Conservation (phyloP, 2,888 invertebrate species). For the Clunio marinus region DNA sequence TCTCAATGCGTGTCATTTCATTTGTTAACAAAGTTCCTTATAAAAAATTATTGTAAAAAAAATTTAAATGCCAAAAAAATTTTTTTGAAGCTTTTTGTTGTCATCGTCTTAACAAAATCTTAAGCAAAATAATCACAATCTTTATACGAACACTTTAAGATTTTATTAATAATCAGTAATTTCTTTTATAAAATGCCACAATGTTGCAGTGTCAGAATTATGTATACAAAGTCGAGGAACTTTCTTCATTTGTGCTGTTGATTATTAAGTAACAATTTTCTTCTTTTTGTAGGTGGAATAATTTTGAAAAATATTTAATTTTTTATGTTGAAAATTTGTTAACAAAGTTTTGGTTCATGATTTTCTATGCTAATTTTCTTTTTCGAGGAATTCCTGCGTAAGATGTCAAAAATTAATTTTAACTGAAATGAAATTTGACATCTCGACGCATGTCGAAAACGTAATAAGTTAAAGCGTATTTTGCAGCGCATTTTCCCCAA, state of each 20-base stretch:
- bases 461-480: slow-evolving; percentile 38
- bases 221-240: not conserved
- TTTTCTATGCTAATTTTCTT: not conserved
- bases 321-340: slow-evolving; percentile 35
- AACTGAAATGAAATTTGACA: not conserved
- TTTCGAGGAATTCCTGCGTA: slow-evolving; percentile 16
- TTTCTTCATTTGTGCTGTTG: not conserved
- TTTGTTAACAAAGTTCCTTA: slow-evolving; percentile 36
- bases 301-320: slow-evolving; percentile 31
- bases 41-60: slow-evolving; percentile 17
- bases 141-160: slow-evolving; percentile 24
- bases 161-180: no score
- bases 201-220: not conserved
- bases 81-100: slow-evolving; percentile 21
- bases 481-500: slow-evolving; percentile 38
- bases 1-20: not conserved
- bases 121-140: slow-evolving; percentile 31
- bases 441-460: slow-evolving; percentile 8
- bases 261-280: not conserved
- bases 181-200: not conserved
- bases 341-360: slow-evolving; percentile 35
- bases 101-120: slow-evolving; percentile 14
- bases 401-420: not conserved
- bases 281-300: not conserved
- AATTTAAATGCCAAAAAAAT: slow-evolving; percentile 31